Conservation (phyloP, 2,113 vertebrate genomes). For the sheep (Ovis aries) region ARS-UI_Ramb_v3.0 NC_056077.1:24787001-24787500, state of each 20-base stretch:
- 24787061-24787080: background rate
- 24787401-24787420: fast-evolving
- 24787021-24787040: background rate
- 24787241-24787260: background rate
- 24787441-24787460: background rate
- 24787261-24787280: background rate
- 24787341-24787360: background rate
- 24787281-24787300: background rate
- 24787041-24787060: background rate
- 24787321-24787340: background rate
- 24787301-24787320: too few relatives aligned
- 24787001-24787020: fast-evolving
- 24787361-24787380: background rate
- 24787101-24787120: background rate
- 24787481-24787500: background rate
- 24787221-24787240: background rate
- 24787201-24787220: background rate
- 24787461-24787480: background rate
- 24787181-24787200: background rate
- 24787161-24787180: background rate
- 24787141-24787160: background rate
- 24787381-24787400: too few relatives aligned
- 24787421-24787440: background rate
- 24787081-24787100: fast-evolving
- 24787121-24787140: background rate